Percentiles rank a stretch among this genome's conserved stretches.
Conservation (phyloP, 1,140 invertebrate genomes). For the Pectinophora gossypiella region DNA sequence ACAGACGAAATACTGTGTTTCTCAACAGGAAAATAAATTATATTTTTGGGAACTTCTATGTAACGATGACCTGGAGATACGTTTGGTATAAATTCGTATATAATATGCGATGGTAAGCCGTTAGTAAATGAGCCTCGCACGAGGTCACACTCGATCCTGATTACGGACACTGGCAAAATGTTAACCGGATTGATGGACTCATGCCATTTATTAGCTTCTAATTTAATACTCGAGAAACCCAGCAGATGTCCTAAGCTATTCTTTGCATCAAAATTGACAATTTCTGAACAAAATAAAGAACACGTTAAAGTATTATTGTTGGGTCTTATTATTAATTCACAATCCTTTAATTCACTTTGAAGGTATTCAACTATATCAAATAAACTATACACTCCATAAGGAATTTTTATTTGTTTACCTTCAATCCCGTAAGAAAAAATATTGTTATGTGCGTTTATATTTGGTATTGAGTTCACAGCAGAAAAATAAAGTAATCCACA, state of each 20-base stretch:
- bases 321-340: neutral
- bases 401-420: neutral
- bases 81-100: slow-evolving; percentile 11
- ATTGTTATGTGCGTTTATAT: slow-evolving; percentile 4
- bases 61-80: slow-evolving; percentile 6
- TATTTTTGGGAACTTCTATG: slow-evolving; percentile 7
- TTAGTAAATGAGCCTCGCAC: slow-evolving; percentile 8
- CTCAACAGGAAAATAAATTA: slow-evolving; percentile 11
- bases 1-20: slow-evolving; percentile 3
- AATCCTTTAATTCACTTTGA: neutral
- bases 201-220: slow-evolving; percentile 10
- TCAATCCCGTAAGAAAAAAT: slow-evolving; percentile 10
- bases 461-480: slow-evolving; percentile 11
- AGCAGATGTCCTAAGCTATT: slow-evolving; percentile 5
- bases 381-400: neutral
- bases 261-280: slow-evolving; percentile 4
- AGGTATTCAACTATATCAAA: slow-evolving; percentile 6
- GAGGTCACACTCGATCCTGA: slow-evolving; percentile 11
- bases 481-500: slow-evolving; percentile 12
- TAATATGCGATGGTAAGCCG: slow-evolving; percentile 4
- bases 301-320: slow-evolving; percentile 10
- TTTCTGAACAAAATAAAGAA: slow-evolving; percentile 4
- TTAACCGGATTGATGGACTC: slow-evolving; percentile 4
- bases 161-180: slow-evolving; percentile 10
- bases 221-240: neutral